Evolutionary conservation across 2,888 invertebrate species (phyloP).

Genomic region (Synanthedon vespiformis): DNA sequence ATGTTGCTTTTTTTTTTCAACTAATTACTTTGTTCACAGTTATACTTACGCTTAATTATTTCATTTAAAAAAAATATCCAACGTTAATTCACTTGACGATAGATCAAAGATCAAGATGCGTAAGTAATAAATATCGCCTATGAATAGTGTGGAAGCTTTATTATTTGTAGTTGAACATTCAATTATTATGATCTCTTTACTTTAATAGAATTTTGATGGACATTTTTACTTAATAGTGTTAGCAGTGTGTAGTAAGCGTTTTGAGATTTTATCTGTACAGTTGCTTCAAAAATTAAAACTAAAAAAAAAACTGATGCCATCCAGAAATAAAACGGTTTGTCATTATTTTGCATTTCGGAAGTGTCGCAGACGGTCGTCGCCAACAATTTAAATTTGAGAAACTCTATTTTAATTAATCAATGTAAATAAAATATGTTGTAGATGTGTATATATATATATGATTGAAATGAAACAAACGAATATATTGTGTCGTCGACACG

Average conservation of each 20-base stretch:
- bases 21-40: conserved; percentile 19
- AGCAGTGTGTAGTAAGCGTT: conserved; percentile 39
- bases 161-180: conserved; percentile 57
- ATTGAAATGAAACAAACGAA: neutral
- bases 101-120: conserved; percentile 27
- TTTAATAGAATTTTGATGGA: conserved; percentile 67
- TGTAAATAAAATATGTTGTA: neutral
- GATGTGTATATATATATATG: neutral
- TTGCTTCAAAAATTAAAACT: conserved; percentile 22
- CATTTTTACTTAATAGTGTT: conserved; percentile 68
- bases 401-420: too few relatives aligned
- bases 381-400: too few relatives aligned
- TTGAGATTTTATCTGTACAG: conserved; percentile 27
- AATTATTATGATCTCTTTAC: conserved; percentile 57
- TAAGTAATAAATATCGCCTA: conserved; percentile 42
- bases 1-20: conserved; percentile 28
- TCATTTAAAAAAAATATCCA: conserved; percentile 8
- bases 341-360: conserved; percentile 26
- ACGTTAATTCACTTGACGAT: conserved; percentile 34
- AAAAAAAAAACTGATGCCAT: conserved; percentile 33
- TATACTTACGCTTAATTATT: conserved; percentile 25
- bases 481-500: too few relatives aligned
- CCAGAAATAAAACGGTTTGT: conserved; percentile 19
- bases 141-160: conserved; percentile 53
- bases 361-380: conserved; percentile 18